These are phyloP conservation scores for Danio kyathit DNA, from an alignment of 2,797 vertebrate genomes.

Conservation along the genomic window DNA sequence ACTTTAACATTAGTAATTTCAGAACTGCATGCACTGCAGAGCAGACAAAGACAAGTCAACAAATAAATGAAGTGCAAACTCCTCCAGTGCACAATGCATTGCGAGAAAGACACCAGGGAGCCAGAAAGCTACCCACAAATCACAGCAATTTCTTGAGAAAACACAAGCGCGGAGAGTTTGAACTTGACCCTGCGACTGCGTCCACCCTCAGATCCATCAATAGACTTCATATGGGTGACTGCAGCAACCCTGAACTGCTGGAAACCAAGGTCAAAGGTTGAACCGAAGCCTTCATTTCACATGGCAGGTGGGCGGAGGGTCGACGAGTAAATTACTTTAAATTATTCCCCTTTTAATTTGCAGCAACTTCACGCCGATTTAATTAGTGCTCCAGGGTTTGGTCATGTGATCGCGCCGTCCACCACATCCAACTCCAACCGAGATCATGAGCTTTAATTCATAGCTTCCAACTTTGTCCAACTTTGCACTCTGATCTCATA, in stretches of 20 bases:
- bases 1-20: neutral
- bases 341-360: conserved; percentile 52
- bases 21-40: neutral
- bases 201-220: conserved; percentile 47
- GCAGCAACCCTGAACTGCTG: conserved; percentile 1
- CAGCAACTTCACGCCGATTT: conserved; percentile 45
- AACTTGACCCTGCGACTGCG: conserved; percentile 29
- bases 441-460: conserved; percentile 44
- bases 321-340: conserved; percentile 53
- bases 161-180: conserved; percentile 18
- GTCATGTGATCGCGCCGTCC: conserved; percentile 27
- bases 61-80: conserved; percentile 6
- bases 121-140: neutral
- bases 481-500: conserved; percentile 40
- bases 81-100: neutral
- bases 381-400: conserved; percentile 58
- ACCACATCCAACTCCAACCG: conserved; percentile 46
- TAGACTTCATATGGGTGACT: conserved; percentile 12
- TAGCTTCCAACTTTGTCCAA: conserved; percentile 32
- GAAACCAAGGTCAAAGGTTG: conserved; percentile 8
- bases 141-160: conserved; percentile 12
- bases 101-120: neutral
- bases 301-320: conserved; percentile 10
- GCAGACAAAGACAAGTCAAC: conserved; percentile 7
- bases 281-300: conserved; percentile 24